Base-by-base conservation (phyloP, 2,888 invertebrate species). In the Andrena bicolor region DNA sequence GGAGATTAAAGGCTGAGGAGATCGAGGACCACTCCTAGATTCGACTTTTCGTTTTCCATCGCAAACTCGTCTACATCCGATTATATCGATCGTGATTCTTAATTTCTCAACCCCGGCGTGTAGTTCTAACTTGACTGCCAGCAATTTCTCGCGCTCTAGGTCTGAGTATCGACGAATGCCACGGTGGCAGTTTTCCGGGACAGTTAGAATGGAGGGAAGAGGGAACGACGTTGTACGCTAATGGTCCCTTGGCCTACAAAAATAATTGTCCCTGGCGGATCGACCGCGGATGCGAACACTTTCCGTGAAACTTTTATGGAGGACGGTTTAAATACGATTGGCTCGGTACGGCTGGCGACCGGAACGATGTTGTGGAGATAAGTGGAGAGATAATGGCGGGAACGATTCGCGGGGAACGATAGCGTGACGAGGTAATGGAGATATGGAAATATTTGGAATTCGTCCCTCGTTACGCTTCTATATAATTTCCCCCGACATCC, bases 361-460 rank as follows among this genome's bases (percentile, higher is more conserved):
- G 75, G 68, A 69, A 76, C 72, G 20, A 58, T 30, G 68, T 53
- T 28, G 66, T 30, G 16, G 3, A 72, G 72, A 63, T 77, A 83
- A 83, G 81, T 74, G 70, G 73, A 35, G 30, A 56, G 56, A 76
- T 70, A 81, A 83, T 63, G 35, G 60, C 41, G 58, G 68, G 72
- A 73, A 82, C 76, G 60, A 76, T 80, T 64, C 48, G 35, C 58
- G 7, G 13, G 58, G 41, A 49, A 48, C 70, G 74, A 82, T 72
- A 56, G 72, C 76, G 81, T 74, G 76, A 70, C 82, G 53, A 53
- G 49, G 35, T 56, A 69, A 71, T 53, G 58, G 63, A 65, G 41
- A 56, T 65, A 69, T 66, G 72, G 70, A 83, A 82, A 83, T 66
- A 71, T 74, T 76, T 70, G 60, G 32, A 60, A 79, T 69, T 53